Conservation (phyloP, 2,113 vertebrate genomes). For the Rhea americana region DNA sequence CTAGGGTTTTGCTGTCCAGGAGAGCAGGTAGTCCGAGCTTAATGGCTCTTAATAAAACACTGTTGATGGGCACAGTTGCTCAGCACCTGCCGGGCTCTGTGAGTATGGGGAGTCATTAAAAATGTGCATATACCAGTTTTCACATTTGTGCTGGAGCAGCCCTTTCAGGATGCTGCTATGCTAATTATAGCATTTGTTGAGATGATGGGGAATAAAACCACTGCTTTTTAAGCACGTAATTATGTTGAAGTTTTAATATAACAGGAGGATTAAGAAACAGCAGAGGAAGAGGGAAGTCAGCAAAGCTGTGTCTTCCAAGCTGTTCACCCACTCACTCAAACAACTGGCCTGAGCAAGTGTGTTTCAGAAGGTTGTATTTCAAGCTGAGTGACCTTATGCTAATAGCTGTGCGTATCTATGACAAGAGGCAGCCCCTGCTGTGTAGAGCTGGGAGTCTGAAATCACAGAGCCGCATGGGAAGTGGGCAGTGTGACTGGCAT, state of each 20-base stretch:
- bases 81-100: neutral
- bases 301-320: neutral
- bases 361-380: neutral
- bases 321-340: neutral
- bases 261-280: neutral
- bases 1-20: neutral
- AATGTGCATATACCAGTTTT: neutral
- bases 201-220: neutral
- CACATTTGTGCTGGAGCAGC: neutral
- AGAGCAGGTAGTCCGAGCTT: neutral
- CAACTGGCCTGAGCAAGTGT: neutral
- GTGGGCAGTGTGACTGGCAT: neutral
- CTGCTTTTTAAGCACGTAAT: neutral
- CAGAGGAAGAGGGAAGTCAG: neutral
- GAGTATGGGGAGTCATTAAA: neutral
- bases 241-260: neutral
- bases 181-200: fast-evolving
- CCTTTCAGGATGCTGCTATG: neutral
- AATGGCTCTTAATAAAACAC: neutral
- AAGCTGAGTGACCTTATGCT: neutral
- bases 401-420: fast-evolving
- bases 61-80: neutral
- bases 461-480: neutral
- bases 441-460: neutral
- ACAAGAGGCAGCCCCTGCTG: neutral